Base-by-base conservation (phyloP, 2,113 vertebrate genomes). In the Strix uralensis region DNA sequence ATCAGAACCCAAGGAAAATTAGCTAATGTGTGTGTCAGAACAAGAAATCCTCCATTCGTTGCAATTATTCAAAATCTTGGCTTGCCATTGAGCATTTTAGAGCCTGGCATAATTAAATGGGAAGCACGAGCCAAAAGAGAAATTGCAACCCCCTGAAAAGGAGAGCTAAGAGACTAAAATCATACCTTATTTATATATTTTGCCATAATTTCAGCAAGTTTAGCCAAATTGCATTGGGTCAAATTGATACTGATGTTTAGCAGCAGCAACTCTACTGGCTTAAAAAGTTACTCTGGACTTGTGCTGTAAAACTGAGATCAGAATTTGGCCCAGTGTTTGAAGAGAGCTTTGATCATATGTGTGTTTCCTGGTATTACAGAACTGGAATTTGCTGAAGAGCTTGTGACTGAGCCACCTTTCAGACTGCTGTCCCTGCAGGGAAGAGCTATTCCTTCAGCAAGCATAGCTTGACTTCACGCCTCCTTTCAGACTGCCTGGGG, bases 21-120 rank as follows among this genome's bases (percentile, higher is more conserved):
- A 95, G 89, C 78, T 94, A 92, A 95, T 96, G 55, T 75, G 63
- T 94, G 75, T 85, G 73, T 95, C 80, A 2, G 94, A 95, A 95
- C 85, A 96, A 95, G 89, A 96, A 96, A 96, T 94, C 86, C 77
- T 95, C 65, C 69, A 51, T 82, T 94, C 46, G 4, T 44, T 81
- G 88, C 85, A 97, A 94, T 94, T 96, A 94, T 87, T 97, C 92
- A 93, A 94, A 97, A 88, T 84, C 89, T 95, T 97, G 97, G 94
- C 94, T 95, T 95, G 61, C 44, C 29, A 26, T 30, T 88, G 42
- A 86, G 80, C 30, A 32, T 94, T 96, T 96, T 81, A 82, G 67
- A 95, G 49, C 42, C 90, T 93, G 86, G 38, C 30, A 75, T 88
- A 81, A 92, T 80, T 96, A 74, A 87, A 91, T 30, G 77, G 46